phyloP scores from a whole-genome alignment of 2,113 vertebrate species.

The Callionymus lyra region DNA sequence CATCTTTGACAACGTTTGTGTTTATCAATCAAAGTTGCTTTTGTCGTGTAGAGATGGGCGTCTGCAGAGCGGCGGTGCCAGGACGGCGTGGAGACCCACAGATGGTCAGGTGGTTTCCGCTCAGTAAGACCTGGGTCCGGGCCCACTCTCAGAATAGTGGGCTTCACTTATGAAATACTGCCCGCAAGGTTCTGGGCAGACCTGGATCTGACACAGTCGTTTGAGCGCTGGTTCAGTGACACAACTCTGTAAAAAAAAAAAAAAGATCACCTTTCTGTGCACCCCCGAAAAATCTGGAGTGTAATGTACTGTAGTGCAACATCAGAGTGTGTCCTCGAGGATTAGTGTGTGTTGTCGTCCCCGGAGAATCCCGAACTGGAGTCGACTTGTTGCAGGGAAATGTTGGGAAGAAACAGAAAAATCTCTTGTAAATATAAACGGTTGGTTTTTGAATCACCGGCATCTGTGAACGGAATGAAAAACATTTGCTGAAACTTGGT shows the following conservation, averaged over 20 bases:
- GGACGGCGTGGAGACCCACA: slow-evolving; percentile 68
- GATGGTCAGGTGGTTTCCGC: slow-evolving; percentile 74
- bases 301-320: too few relatives aligned
- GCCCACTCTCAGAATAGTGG: slow-evolving; percentile 59
- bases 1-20: too few relatives aligned
- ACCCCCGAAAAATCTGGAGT: neutral
- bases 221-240: slow-evolving; percentile 46
- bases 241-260: slow-evolving; percentile 26
- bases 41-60: slow-evolving; percentile 3
- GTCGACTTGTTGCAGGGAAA: too few relatives aligned
- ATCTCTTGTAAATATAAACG: too few relatives aligned
- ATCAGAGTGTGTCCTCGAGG: too few relatives aligned
- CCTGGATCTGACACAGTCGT: slow-evolving; percentile 54
- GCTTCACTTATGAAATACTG: slow-evolving; percentile 51
- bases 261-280: slow-evolving; percentile 20
- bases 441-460: too few relatives aligned
- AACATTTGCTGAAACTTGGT: too few relatives aligned
- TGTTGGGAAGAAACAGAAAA: too few relatives aligned
- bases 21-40: too few relatives aligned
- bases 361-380: too few relatives aligned
- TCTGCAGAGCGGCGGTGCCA: slow-evolving; percentile 49
- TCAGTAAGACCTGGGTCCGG: slow-evolving; percentile 64
- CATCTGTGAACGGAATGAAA: too few relatives aligned
- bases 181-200: slow-evolving; percentile 50
- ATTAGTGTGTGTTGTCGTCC: too few relatives aligned